A percentile compares a stretch with the other conserved stretches of the same genome.
Conservation (phyloP, 30 jellyfish, hydroid and myxozoan genomes). For the Hydractinia symbiolongicarpus region DNA sequence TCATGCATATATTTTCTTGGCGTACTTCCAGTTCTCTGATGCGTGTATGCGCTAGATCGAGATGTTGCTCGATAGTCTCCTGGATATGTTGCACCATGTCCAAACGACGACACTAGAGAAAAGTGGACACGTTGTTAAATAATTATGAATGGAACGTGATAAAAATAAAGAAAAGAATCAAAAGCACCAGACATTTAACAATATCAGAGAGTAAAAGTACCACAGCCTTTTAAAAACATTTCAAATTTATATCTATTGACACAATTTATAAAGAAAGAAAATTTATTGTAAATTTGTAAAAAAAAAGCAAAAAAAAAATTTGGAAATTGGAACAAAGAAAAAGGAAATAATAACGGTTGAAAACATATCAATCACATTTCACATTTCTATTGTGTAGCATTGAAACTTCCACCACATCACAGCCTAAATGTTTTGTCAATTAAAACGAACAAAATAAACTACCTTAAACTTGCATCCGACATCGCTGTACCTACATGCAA, state of each 20-base stretch:
- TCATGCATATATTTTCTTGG: slow-evolving; percentile 91
- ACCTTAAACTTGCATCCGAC: slow-evolving; percentile 95
- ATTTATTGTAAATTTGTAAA: too few relatives aligned
- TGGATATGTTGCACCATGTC: slow-evolving; percentile 70
- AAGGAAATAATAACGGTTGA: too few relatives aligned
- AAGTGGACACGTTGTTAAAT: too few relatives aligned
- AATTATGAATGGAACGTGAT: neutral
- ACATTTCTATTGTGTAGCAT: too few relatives aligned
- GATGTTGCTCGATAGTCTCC: slow-evolving; percentile 70
- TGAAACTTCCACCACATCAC: too few relatives aligned
- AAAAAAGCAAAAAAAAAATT: too few relatives aligned
- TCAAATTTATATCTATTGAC: too few relatives aligned
- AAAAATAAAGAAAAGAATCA: neutral
- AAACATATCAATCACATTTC: too few relatives aligned
- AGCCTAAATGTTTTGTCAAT: too few relatives aligned
- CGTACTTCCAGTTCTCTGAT: slow-evolving; percentile 88
- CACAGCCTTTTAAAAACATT: too few relatives aligned
- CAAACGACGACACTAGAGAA: slow-evolving; percentile 71
- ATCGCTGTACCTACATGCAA: slow-evolving; percentile 82
- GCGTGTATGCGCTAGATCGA: slow-evolving; percentile 79
- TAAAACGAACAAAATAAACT: neutral
- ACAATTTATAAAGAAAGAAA: too few relatives aligned
- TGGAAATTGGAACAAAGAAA: too few relatives aligned
- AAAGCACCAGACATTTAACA: neutral
- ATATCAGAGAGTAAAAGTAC: neutral